A percentile compares a stretch with the other conserved stretches of the same genome.
Conservation (phyloP, 1,140 invertebrate genomes). For the Ceratosolen solmsi region DNA sequence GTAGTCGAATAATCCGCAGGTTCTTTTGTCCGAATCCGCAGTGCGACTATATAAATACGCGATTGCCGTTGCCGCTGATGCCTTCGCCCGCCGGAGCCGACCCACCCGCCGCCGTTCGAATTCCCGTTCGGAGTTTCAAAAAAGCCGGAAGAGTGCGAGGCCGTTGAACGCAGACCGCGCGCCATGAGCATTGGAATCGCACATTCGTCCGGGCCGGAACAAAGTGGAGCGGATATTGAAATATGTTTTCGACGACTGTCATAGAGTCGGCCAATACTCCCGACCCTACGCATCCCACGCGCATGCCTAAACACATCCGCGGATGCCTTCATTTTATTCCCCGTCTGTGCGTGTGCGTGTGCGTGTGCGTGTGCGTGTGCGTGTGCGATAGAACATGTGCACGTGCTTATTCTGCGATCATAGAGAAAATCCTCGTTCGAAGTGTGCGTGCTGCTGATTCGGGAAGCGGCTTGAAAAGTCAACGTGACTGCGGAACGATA, state of each 20-base stretch:
- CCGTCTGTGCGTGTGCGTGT: too few species aligned
- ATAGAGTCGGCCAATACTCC: slow-evolving; percentile 35
- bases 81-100: too few species aligned
- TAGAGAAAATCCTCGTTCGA: neutral
- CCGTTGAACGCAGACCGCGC: slow-evolving; percentile 9
- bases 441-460: neutral
- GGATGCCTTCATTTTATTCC: slow-evolving; percentile 16
- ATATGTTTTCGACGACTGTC: slow-evolving; percentile 55
- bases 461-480: neutral
- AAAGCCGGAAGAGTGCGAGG: slow-evolving; percentile 30
- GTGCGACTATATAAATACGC: slow-evolving; percentile 49
- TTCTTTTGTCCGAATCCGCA: slow-evolving; percentile 47
- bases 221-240: slow-evolving; percentile 59
- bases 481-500: neutral
- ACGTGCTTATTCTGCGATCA: neutral
- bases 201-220: slow-evolving; percentile 43
- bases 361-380: neutral
- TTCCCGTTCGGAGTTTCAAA: slow-evolving; percentile 33
- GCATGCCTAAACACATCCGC: slow-evolving; percentile 41
- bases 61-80: slow-evolving; percentile 8
- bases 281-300: neutral
- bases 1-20: slow-evolving; percentile 45
- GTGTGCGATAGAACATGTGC: neutral
- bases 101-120: neutral
- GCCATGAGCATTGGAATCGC: slow-evolving; percentile 52